These are phyloP conservation scores for Aromia moschata DNA, from an alignment of 2,888 invertebrate genomes.

Conservation along the genomic window DNA sequence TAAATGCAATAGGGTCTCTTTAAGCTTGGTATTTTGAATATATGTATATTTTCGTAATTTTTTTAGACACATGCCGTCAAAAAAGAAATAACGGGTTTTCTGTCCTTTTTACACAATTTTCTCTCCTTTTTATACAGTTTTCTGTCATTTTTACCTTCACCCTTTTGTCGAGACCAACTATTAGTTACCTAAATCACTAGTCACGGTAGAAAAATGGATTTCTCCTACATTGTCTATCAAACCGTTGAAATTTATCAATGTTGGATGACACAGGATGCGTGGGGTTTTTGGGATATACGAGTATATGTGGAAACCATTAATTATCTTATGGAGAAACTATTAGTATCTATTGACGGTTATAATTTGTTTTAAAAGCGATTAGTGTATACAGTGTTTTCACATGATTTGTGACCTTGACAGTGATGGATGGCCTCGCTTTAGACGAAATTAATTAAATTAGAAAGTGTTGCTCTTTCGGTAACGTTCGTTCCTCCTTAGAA, in stretches of 20 bases:
- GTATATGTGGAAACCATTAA: slow-evolving; percentile 13
- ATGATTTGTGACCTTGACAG: slow-evolving; percentile 5
- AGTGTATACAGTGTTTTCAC: slow-evolving; percentile 4
- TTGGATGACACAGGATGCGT: neutral
- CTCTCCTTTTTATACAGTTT: too few relatives aligned
- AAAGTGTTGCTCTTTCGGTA: neutral
- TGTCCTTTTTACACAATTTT: too few relatives aligned
- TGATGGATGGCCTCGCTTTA: neutral
- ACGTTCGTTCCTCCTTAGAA: neutral
- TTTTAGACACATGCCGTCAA: too few relatives aligned
- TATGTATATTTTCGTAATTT: too few relatives aligned
- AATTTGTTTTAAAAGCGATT: slow-evolving; percentile 21
- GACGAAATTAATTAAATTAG: slow-evolving; percentile 1
- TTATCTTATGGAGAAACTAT: slow-evolving; percentile 6
- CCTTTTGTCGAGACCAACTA: too few relatives aligned
- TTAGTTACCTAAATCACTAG: too few relatives aligned
- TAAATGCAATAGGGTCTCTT: too few relatives aligned
- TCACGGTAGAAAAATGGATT: neutral
- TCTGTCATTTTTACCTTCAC: too few relatives aligned
- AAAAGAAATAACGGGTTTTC: too few relatives aligned
- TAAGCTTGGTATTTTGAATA: too few relatives aligned
- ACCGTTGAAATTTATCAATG: neutral
- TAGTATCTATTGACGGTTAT: slow-evolving; percentile 20
- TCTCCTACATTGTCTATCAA: neutral
- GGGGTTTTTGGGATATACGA: neutral